A percentile compares a stretch with the other conserved stretches of the same genome.
These are phyloP conservation scores for Brachyptera putata DNA, from an alignment of 2,888 invertebrate species.

Conservation along the genomic window DNA sequence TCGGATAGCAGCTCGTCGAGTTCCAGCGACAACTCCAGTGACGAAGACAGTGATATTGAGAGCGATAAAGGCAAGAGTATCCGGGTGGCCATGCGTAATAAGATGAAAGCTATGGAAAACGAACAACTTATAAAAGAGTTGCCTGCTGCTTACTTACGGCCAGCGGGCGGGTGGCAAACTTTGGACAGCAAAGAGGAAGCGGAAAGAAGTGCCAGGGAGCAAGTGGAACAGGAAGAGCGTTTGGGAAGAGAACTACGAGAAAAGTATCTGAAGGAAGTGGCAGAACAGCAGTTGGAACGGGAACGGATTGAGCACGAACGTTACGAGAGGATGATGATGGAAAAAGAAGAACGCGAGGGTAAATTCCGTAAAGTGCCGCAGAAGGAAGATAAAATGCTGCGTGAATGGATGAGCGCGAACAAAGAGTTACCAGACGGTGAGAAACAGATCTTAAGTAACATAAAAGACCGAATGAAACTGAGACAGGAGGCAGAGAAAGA, in stretches of 20 bases:
- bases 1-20: constrained; percentile 18
- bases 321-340: constrained; percentile 25
- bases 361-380: constrained; percentile 16
- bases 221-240: constrained; percentile 26
- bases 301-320: constrained; percentile 23
- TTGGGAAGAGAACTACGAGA: constrained; percentile 20
- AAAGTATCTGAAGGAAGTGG: constrained; percentile 11
- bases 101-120: constrained; percentile 46
- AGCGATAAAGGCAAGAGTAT: constrained; percentile 56
- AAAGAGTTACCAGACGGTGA: constrained; percentile 50
- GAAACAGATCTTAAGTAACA: constrained; percentile 48
- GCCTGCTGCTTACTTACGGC: not conserved
- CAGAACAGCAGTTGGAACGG: constrained; percentile 43
- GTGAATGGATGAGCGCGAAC: constrained; percentile 48
- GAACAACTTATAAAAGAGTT: not conserved
- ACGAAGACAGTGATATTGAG: constrained; percentile 46
- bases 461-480: constrained; percentile 51
- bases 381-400: constrained; percentile 41
- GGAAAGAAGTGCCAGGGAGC: not conserved
- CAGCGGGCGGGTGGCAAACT: not conserved
- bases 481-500: constrained; percentile 48
- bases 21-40: constrained; percentile 41
- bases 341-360: constrained; percentile 4
- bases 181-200: not conserved
- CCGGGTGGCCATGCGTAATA: constrained; percentile 61